Evolutionary conservation across 2,113 vertebrate genomes (phyloP).

Genomic region (Burhinus oedicnemus): DNA sequence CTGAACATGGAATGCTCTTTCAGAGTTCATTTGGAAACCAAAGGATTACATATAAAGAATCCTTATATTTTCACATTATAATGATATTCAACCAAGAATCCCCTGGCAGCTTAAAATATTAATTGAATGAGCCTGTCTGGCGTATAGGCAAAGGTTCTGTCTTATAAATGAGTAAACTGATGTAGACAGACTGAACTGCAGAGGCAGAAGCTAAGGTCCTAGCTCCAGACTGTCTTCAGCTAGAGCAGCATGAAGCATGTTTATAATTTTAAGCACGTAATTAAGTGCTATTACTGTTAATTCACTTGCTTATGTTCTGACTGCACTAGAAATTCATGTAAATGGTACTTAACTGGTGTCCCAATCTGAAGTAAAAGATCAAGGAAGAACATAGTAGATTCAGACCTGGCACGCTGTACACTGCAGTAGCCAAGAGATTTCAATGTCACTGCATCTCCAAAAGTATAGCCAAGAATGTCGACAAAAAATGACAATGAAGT

Average conservation of each 20-base stretch:
- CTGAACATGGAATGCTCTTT: not conserved
- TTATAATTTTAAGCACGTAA: not conserved
- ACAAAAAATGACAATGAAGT: not conserved
- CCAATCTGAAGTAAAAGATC: not conserved
- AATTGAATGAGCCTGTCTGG: not conserved
- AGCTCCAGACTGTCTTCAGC: not conserved
- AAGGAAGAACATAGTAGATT: fast-evolving
- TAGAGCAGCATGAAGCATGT: not conserved
- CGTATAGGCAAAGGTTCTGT: not conserved
- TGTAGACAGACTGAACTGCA: not conserved
- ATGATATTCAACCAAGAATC: not conserved
- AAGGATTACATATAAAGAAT: not conserved
- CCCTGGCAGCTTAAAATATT: not conserved
- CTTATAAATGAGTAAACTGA: not conserved
- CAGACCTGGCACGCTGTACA: fast-evolving
- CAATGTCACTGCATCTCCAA: not conserved
- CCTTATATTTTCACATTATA: not conserved
- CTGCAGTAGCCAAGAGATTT: not conserved
- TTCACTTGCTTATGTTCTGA: not conserved
- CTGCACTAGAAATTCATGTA: not conserved
- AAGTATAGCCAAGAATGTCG: not conserved
- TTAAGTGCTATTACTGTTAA: not conserved
- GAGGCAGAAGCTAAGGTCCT: not conserved
- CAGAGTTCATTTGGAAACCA: not conserved
- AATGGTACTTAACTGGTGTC: not conserved